Evolutionary conservation across 1,140 invertebrate genomes (phyloP).

Genomic region (Nomia melanderi): DNA sequence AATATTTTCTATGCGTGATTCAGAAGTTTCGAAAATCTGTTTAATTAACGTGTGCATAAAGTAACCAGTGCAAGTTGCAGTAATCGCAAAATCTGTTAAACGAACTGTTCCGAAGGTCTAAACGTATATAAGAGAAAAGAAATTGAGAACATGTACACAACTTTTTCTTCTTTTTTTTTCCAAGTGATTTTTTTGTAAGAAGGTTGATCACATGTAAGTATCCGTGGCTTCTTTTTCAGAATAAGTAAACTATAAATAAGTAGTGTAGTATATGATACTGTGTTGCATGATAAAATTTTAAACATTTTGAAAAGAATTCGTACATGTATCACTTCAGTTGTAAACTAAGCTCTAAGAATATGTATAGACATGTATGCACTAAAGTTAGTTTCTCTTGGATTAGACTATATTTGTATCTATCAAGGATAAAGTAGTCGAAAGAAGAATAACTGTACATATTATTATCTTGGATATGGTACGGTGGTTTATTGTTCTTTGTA

Average conservation of each 20-base stretch:
- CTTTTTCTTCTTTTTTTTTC: constrained; percentile 24
- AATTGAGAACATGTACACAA: constrained; percentile 40
- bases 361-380: constrained; percentile 68
- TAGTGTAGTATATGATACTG: constrained; percentile 61
- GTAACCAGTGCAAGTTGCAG: constrained; percentile 45
- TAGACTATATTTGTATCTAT: constrained; percentile 29
- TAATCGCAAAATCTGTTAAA: constrained; percentile 10
- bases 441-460: constrained; percentile 74
- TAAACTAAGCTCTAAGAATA: constrained; percentile 64
- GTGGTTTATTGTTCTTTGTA: constrained; percentile 77
- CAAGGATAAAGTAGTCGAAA: constrained; percentile 52
- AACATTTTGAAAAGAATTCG: constrained; percentile 38
- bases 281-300: constrained; percentile 66
- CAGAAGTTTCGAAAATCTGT: constrained; percentile 17
- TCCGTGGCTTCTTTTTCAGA: constrained; percentile 57
- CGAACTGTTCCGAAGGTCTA: neutral
- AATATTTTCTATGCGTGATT: constrained; percentile 32
- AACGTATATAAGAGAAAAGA: constrained; percentile 9
- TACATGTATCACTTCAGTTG: constrained; percentile 69
- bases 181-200: constrained; percentile 27
- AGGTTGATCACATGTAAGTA: constrained; percentile 49
- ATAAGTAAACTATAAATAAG: constrained; percentile 59
- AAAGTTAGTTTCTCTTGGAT: constrained; percentile 44
- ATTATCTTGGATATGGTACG: constrained; percentile 74
- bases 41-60: constrained; percentile 32